Base-by-base conservation (phyloP, 2,113 vertebrate genomes). In the Chitala chitala region DNA sequence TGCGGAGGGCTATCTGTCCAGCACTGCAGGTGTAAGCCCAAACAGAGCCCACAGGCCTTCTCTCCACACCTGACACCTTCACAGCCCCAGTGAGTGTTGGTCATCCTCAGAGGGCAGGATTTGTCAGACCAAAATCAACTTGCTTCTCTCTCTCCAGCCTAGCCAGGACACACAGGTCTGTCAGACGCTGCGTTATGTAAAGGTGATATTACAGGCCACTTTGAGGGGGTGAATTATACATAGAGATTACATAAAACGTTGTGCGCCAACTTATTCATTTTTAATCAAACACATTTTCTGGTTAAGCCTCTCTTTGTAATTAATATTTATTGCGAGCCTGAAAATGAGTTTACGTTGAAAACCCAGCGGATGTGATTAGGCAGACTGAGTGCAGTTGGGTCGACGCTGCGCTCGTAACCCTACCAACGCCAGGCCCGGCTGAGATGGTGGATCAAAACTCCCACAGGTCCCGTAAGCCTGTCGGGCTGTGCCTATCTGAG, bases 221-320 rank as follows among this genome's bases (percentile, higher is more conserved):
- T 87, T 88, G 82, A 76, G 81, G 78, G 61, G 77, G 74, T 90
- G 79, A 90, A 90, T 90, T 87, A 90, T 88, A 79, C 85, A 88
- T 87, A 2, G 54, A 74, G 79, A 86, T 86, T 84, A 84, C 86
- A 86, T 86, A 78, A 86, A 86, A 83, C 75, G 61, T 82, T 74
- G 80, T 77, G 84, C 82, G 84, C 80, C 77, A 84, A 72, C 74
- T 78, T 82, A 88, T 90, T 81, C 84, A 89, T 89, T 86, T 87
- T 90, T 86, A 89, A 86, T 88, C 82, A 58, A 53, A 77, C 73
- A 78, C 54, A 40, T 85, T 86, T 78, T 76, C 81, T 84, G 78
- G 84, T 87, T 86, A 81, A 79, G 83, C 79, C 79, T 79, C 84
- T 36, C 36, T 24, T 66, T 54, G 55, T 54, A 54, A 77, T 78